Conservation (phyloP, 2,888 invertebrate genomes). For the Timandra comae region DNA sequence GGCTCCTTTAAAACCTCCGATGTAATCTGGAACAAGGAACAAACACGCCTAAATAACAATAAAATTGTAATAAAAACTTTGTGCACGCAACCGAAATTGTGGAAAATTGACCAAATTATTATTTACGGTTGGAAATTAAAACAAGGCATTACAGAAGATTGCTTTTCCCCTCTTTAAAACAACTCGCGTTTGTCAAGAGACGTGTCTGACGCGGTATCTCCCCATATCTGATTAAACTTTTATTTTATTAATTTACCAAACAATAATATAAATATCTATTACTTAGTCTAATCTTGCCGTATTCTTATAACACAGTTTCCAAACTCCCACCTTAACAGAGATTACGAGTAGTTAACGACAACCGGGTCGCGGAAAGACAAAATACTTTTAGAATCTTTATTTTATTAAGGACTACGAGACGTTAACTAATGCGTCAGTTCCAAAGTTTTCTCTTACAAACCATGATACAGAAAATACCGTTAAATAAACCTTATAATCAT, state of each 20-base stretch:
- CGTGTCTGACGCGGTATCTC: constrained; percentile 36
- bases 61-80: constrained; percentile 76
- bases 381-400: no score
- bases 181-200: constrained; percentile 39
- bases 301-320: no score
- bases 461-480: no score
- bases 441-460: no score
- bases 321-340: no score
- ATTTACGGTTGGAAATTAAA: constrained; percentile 74
- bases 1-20: constrained; percentile 70
- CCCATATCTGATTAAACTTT: constrained; percentile 19
- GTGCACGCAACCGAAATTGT: constrained; percentile 73
- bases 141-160: constrained; percentile 64
- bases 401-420: no score
- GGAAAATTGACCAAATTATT: constrained; percentile 75
- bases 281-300: no score
- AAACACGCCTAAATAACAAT: constrained; percentile 77
- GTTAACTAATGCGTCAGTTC: no score
- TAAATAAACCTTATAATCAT: no score
- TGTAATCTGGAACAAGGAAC: constrained; percentile 76
- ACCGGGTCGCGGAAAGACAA: no score
- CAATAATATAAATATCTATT: not conserved
- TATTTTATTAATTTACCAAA: constrained; percentile 18
- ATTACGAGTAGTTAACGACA: no score
- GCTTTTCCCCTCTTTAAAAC: constrained; percentile 58